Conservation (phyloP, 1,140 invertebrate species). For the Scaptomyza montana region DNA sequence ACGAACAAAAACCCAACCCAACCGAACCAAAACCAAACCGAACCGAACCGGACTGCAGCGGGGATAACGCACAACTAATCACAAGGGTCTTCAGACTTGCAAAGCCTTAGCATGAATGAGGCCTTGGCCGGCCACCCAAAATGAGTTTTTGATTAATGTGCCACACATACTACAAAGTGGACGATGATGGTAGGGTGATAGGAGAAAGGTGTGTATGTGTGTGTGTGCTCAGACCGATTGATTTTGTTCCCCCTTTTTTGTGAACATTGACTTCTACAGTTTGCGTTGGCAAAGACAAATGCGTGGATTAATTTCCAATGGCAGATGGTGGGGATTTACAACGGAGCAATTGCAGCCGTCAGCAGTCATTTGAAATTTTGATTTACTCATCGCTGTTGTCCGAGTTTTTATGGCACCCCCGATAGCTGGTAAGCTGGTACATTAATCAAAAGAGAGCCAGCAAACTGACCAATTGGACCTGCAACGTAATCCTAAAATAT, state of each 20-base stretch:
- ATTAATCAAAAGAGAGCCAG: constrained; percentile 38
- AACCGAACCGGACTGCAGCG: constrained; percentile 35
- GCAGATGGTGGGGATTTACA: constrained; percentile 23
- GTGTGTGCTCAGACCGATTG: constrained; percentile 48
- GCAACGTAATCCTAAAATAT: constrained; percentile 36
- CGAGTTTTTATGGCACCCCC: constrained; percentile 8
- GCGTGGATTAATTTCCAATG: constrained; percentile 38
- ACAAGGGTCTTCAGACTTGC: constrained; percentile 32
- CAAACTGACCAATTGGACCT: constrained; percentile 18
- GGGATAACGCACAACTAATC: constrained; percentile 80
- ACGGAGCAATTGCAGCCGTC: constrained; percentile 55
- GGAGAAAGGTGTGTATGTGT: background rate
- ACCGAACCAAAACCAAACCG: constrained; percentile 2
- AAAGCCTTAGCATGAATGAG: constrained; percentile 23
- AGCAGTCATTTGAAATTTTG: constrained; percentile 40
- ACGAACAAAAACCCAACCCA: constrained; percentile 17
- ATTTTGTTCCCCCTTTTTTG: constrained; percentile 31
- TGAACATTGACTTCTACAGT: constrained; percentile 2
- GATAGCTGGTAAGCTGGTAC: no score
- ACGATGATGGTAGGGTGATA: no score
- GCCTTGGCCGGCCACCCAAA: constrained; percentile 41
- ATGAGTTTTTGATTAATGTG: constrained; percentile 80
- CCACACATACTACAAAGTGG: constrained; percentile 3
- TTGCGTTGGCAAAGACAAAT: constrained; percentile 52
- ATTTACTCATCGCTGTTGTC: constrained; percentile 41